These are phyloP conservation scores for Brachyrhaphis roseni DNA, from an alignment of 2,797 vertebrate species.

Conservation along the genomic window DNA sequence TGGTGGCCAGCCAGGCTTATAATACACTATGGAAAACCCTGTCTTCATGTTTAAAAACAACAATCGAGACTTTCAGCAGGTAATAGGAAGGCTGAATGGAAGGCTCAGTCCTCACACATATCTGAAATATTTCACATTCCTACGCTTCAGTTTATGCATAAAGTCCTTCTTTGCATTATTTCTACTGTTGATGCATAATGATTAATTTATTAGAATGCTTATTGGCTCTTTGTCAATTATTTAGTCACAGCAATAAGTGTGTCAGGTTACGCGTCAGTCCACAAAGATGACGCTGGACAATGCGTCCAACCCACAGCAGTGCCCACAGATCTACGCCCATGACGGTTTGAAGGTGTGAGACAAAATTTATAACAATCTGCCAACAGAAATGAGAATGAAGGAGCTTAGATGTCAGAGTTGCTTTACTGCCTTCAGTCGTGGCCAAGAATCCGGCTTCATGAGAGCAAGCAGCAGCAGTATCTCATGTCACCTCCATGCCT, in stretches of 20 bases:
- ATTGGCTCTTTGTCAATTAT: neutral
- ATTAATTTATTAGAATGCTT: neutral
- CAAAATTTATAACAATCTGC: neutral
- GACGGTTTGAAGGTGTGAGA: no score
- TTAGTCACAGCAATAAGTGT: no score
- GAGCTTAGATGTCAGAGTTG: neutral
- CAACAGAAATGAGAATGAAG: neutral
- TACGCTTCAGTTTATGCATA: neutral
- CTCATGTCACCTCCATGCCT: slow-evolving; percentile 15
- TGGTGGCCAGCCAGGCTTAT: no score
- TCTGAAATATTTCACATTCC: neutral
- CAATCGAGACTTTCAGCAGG: neutral
- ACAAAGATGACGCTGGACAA: neutral
- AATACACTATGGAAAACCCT: no score
- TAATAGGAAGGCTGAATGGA: neutral
- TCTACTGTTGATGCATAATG: neutral
- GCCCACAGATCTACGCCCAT: neutral
- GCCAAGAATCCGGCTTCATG: slow-evolving; percentile 10
- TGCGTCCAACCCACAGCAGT: neutral
- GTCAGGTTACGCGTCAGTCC: neutral
- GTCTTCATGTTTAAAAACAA: neutral
- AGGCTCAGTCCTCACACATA: neutral
- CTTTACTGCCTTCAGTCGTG: neutral
- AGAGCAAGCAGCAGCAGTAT: slow-evolving; percentile 23
- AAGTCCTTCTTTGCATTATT: neutral